Percentiles rank a stretch among this genome's conserved stretches.
These are phyloP conservation scores for Lucilia sericata DNA, from an alignment of 1,140 invertebrate species.

Conservation along the genomic window DNA sequence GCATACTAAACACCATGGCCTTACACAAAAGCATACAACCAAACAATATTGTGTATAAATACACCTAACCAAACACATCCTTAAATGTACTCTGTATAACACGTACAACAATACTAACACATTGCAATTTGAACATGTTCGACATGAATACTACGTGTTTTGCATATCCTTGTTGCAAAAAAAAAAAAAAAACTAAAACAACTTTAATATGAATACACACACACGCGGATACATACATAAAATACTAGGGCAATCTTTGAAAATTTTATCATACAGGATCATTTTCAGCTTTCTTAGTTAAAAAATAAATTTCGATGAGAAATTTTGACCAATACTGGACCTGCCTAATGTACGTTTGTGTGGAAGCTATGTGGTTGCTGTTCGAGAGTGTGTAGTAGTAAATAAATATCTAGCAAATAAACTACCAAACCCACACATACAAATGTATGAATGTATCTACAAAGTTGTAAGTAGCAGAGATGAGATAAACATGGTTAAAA, in stretches of 20 bases:
- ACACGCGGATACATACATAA: not conserved
- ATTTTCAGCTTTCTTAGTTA: too few species aligned
- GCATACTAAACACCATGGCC: not conserved
- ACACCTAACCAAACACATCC: not conserved
- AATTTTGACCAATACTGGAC: too few species aligned
- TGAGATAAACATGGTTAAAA: too few species aligned
- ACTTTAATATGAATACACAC: not conserved
- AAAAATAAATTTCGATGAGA: too few species aligned
- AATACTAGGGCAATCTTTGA: too few species aligned
- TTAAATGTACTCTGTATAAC: not conserved
- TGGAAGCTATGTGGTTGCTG: not conserved
- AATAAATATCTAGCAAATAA: constrained; percentile 11
- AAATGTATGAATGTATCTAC: not conserved
- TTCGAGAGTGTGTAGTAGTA: not conserved
- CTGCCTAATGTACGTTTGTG: too few species aligned
- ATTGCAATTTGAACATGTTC: constrained; percentile 17
- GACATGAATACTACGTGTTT: constrained; percentile 16
- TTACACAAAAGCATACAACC: not conserved
- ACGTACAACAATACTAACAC: not conserved
- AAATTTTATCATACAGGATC: too few species aligned
- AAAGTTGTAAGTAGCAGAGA: too few species aligned
- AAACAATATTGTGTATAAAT: not conserved
- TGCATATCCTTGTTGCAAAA: not conserved
- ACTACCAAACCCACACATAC: not conserved
- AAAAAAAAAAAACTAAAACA: not conserved